Evolutionary conservation across 1,140 invertebrate species (phyloP), one percentile per base, ranked within the genome.

Genomic region (Cydia strobilella): DNA sequence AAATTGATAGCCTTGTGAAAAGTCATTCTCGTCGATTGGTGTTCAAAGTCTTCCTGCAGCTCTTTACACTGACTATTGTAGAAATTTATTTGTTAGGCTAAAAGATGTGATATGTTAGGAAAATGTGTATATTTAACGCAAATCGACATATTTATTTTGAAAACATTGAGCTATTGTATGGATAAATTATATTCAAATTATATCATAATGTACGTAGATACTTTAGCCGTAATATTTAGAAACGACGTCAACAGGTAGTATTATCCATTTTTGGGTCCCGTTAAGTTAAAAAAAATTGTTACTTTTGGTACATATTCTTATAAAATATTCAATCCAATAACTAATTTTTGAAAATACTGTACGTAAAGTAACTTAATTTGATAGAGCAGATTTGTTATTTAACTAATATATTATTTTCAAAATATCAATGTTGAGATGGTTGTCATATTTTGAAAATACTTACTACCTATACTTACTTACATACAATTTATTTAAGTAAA

Each of bases 31-130:
- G 59, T 75, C 27, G 59, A 73, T 82, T 82, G 84, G 86, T 77
- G 90, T 90, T 86, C 76, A 85, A 92, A 84, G 90, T 92, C 90
- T 92, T 92, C 90, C 90, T 91, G 89, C 90, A 92, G 90, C 90
- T 92, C 90, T 92, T 83, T 92, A 92, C 90, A 91, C 89, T 92
- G 90, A 90, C 88, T 91, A 88, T 81, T 86, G 85, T 90, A 90
- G 88, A 86, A 85, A 81, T 85, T 86, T 89, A 87, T 88, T 84
- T 85, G 81, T 88, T 88, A 86, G 83, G 84, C 80, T 86, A 88
- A 86, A 84, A 59, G 75, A 86, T 88, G 86, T 88, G 85, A 88
- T 88, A 88, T 86, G 82, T 84, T 85, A 86, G 83, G 78, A 83
- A 75, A 81, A 78, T 83, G 71, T 85, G 81, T 87, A 87, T 84